Percentiles rank a stretch among this genome's conserved stretches.
These are phyloP conservation scores for Tanaodytes sp. DNA, from an alignment of 2,888 invertebrate species.

Conservation along the genomic window DNA sequence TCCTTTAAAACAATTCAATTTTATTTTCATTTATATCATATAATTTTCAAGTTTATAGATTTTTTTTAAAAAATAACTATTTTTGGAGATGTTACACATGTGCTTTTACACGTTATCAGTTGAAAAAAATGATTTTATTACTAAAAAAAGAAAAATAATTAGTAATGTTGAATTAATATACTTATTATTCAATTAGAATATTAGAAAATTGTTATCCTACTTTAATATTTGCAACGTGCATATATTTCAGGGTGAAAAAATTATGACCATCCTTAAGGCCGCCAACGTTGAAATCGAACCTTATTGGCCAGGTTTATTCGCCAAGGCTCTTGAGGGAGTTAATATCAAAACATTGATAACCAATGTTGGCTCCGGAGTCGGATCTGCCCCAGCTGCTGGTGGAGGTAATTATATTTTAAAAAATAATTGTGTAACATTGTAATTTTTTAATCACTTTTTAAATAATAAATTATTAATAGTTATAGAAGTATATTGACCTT, in stretches of 20 bases:
- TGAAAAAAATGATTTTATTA: no score
- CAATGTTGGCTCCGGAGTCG: slow-evolving; percentile 93
- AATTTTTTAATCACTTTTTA: neutral
- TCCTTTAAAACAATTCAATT: no score
- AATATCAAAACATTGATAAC: slow-evolving; percentile 95
- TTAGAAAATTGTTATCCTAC: neutral
- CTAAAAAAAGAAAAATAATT: no score
- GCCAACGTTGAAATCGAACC: slow-evolving; percentile 97
- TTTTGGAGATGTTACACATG: no score
- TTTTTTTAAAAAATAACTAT: no score
- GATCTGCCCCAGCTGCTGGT: slow-evolving; percentile 85
- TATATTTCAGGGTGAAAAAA: slow-evolving; percentile 90
- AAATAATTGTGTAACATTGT: neutral
- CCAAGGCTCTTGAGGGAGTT: slow-evolving; percentile 95
- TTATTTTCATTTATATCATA: no score
- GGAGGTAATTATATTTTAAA: slow-evolving; percentile 69
- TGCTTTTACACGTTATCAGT: no score
- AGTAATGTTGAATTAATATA: no score
- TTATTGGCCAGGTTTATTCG: slow-evolving; percentile 99
- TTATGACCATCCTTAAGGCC: slow-evolving; percentile 96
- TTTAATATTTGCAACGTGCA: slow-evolving; percentile 1
- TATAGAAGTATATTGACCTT: no score
- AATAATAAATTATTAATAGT: no score
- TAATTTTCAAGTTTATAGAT: no score
- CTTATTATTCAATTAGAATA: no score